These are phyloP conservation scores for Hirtodrosophila trivittata DNA, from an alignment of 2,888 invertebrate genomes.

Conservation along the genomic window DNA sequence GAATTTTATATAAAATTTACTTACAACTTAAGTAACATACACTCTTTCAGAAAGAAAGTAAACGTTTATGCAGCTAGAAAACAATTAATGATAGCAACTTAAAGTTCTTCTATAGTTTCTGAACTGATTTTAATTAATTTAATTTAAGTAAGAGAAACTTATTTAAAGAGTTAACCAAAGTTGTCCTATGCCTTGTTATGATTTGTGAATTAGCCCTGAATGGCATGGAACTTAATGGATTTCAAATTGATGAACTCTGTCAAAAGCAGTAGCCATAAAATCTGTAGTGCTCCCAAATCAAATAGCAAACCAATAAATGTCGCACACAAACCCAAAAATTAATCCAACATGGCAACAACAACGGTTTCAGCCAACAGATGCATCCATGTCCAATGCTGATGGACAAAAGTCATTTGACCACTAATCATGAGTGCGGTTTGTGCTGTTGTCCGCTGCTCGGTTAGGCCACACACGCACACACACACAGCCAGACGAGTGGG, in stretches of 20 bases:
- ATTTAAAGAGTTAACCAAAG: too few species aligned
- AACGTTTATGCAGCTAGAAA: too few species aligned
- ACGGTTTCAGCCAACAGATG: conserved; percentile 11
- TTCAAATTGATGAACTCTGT: conserved; percentile 18
- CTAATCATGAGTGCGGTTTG: conserved; percentile 72
- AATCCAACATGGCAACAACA: neutral
- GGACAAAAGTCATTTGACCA: conserved; percentile 71
- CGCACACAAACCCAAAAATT: neutral
- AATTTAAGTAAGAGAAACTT: too few species aligned
- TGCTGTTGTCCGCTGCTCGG: conserved; percentile 41
- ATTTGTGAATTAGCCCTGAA: too few species aligned
- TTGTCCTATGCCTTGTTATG: too few species aligned
- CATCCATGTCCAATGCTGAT: conserved; percentile 8
- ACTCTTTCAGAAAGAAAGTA: too few species aligned
- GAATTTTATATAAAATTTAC: too few species aligned
- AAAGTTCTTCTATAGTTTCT: too few species aligned
- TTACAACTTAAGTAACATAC: too few species aligned
- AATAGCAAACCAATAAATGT: conserved; percentile 3
- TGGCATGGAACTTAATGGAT: conserved; percentile 20
- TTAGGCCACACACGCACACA: conserved; percentile 26
- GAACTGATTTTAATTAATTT: too few species aligned
- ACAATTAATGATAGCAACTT: too few species aligned
- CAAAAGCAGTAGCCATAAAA: conserved; percentile 17
- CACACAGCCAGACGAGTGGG: neutral
- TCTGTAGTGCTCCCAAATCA: neutral